Percentiles rank a stretch among this genome's conserved stretches.
Evolutionary conservation across 2,797 vertebrate species (phyloP).

Genomic region (Hipposideros larvatus): DNA sequence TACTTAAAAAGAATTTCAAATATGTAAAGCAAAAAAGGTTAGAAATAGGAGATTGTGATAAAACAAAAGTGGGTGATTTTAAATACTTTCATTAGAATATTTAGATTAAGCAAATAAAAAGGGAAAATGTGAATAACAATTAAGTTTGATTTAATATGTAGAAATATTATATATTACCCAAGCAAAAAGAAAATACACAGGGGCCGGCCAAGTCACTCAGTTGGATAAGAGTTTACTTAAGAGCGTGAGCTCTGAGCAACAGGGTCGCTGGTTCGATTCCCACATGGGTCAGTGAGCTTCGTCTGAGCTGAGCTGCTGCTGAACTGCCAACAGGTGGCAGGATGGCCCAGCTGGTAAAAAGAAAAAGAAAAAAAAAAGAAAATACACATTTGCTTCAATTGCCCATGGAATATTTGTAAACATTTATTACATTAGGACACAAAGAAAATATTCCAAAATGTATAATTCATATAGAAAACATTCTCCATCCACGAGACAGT

Average conservation of each 20-base stretch:
- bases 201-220: no score
- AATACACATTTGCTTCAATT: background rate
- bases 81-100: background rate
- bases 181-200: background rate
- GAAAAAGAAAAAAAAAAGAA: background rate
- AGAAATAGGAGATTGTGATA: conserved; percentile 2
- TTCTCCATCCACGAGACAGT: conserved; percentile 5
- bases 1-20: conserved; percentile 45
- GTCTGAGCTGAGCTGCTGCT: no score
- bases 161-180: conserved; percentile 19
- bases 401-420: background rate
- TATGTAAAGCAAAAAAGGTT: conserved; percentile 4
- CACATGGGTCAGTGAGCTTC: no score
- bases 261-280: no score
- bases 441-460: conserved; percentile 18
- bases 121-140: conserved; percentile 47
- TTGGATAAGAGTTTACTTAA: no score
- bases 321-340: no score
- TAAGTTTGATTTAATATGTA: background rate
- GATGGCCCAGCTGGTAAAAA: no score
- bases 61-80: conserved; percentile 11
- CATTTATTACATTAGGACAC: background rate
- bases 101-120: conserved; percentile 51
- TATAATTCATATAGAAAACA: background rate
- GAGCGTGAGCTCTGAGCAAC: no score